phyloP scores from a whole-genome alignment of 2,888 invertebrate species.

The Heliconius hortense region DNA sequence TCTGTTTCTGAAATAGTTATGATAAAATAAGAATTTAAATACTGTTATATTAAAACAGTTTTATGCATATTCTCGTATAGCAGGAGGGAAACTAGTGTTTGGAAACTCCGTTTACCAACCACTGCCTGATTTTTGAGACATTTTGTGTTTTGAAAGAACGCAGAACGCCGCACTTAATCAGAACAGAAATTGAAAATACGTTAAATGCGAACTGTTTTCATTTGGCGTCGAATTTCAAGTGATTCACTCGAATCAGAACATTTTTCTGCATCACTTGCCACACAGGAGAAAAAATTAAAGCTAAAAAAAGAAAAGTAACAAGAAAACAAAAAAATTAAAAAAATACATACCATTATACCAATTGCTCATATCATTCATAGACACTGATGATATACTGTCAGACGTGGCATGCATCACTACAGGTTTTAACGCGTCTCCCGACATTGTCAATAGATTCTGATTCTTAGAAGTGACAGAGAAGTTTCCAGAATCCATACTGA shows the following conservation, averaged over 20 bases:
- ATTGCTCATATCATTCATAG: slow-evolving; percentile 84
- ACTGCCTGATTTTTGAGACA: no score
- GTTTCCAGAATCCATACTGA: slow-evolving; percentile 72
- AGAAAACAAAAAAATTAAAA: neutral
- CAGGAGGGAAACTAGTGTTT: no score
- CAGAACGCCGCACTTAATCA: neutral
- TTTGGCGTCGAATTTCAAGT: no score
- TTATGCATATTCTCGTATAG: neutral
- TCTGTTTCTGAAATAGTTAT: slow-evolving; percentile 26
- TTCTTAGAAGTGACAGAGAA: slow-evolving; percentile 71
- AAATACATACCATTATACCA: slow-evolving; percentile 82
- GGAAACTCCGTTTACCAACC: no score
- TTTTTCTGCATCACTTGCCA: no score
- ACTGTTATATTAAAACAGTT: neutral
- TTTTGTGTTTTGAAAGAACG: no score
- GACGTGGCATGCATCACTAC: slow-evolving; percentile 65
- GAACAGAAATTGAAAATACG: no score
- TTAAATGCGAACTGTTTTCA: no score
- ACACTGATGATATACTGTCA: slow-evolving; percentile 76
- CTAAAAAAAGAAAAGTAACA: no score
- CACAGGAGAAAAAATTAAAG: no score
- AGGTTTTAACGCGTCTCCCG: slow-evolving; percentile 67
- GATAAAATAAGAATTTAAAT: neutral
- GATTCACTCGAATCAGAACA: no score
- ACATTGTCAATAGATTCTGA: slow-evolving; percentile 61